Conservation (phyloP, 1,140 invertebrate genomes). For the Camponotus floridanus region DNA sequence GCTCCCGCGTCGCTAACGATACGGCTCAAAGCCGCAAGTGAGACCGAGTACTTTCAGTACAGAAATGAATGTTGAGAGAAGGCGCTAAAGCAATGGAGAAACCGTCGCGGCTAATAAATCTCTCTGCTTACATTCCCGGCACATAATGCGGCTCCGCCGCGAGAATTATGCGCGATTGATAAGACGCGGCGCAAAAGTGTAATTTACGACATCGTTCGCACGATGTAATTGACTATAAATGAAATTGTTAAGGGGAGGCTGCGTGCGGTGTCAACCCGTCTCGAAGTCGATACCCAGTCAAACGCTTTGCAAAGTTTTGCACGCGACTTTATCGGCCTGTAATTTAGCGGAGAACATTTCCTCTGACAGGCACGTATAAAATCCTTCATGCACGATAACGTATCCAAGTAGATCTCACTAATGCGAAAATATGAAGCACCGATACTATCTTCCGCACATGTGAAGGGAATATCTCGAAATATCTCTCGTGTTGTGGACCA, state of each 20-base stretch:
- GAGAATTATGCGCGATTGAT: slow-evolving; percentile 73
- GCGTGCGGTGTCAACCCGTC: not conserved
- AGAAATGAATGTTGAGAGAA: slow-evolving; percentile 45
- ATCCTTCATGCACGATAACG: not conserved
- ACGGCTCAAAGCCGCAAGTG: not conserved
- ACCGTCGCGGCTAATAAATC: slow-evolving; percentile 71
- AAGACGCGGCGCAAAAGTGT: slow-evolving; percentile 69
- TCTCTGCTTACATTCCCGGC: slow-evolving; percentile 52
- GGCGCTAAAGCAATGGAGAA: slow-evolving; percentile 66
- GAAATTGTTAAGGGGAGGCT: slow-evolving; percentile 50
- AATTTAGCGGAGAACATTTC: slow-evolving; percentile 27
- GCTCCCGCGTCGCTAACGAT: slow-evolving; percentile 21
- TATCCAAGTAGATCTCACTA: not conserved
- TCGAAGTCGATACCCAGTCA: slow-evolving; percentile 1
- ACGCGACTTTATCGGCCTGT: slow-evolving; percentile 5
- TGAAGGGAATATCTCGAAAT: not conserved
- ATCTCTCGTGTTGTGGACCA: not conserved
- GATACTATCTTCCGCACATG: not conserved
- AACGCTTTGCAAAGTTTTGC: slow-evolving; percentile 23
- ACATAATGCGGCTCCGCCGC: slow-evolving; percentile 50
- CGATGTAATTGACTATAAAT: slow-evolving; percentile 70
- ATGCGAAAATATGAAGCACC: slow-evolving; percentile 1
- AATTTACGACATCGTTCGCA: slow-evolving; percentile 70
- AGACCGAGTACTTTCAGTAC: slow-evolving; percentile 48
- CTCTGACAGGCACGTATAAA: not conserved